Evolutionary conservation across 2,797 vertebrate genomes (phyloP), one percentile per base, ranked within the genome.

Genomic region (Martes flavigula): DNA sequence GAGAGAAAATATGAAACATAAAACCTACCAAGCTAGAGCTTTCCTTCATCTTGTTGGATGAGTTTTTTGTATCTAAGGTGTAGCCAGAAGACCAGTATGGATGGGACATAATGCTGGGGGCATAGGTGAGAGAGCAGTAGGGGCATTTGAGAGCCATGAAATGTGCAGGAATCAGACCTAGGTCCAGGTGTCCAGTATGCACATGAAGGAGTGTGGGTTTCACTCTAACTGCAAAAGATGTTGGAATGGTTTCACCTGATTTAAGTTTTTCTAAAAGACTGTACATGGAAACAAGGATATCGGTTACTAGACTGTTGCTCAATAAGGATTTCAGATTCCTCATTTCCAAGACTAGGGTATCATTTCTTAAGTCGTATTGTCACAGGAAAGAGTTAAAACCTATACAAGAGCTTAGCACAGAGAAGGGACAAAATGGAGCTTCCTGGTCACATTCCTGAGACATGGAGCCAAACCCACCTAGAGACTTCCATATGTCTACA

Each of bases 351-450:
- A 83, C 38, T 9, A 23, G 60, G 32, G 12, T 64, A 38, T 77
- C 82, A 38, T 62, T 18, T 87, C 30, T 73, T 62, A 92, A 87
- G 32, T 88, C 18, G 23, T 35, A 54, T 8, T 40, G 23, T 35
- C 73, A 38, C 15, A 38, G 27, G 11, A 87, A 92, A 96, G 62
- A 14, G 6, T 35, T 30, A 87, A 92, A 85, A 72, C 5, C 56
- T 56, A 7, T 3, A 51, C 75, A 84, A 35, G 8, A 64, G 7
- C 5, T 12, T 70, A 68, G 40, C n/a, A 72, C 15, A 84, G 56
- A 81, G 79, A 93, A 96, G 18, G 68, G 54, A 17, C 64, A 25
- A 83, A 75, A 68, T 7, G 51, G 94, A 91, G 73, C 48, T 30
- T 32, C 8, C 40, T 35, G 23, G 10, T 62, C 35, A 38, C 2